Base-by-base conservation (phyloP, 2,888 invertebrate species). In the Branchipolynoe longqiensis region DNA sequence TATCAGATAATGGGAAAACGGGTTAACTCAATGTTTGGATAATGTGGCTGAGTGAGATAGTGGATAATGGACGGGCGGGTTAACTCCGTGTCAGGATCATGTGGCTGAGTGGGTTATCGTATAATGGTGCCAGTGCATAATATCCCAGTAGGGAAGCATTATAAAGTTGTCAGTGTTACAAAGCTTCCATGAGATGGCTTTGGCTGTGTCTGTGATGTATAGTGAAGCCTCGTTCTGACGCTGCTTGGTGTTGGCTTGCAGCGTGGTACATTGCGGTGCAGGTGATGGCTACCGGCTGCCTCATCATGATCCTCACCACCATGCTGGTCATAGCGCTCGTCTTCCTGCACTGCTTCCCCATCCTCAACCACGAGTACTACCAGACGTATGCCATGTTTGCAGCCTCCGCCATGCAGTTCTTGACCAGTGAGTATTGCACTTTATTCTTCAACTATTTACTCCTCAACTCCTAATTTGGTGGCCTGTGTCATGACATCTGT, bases 211-310 rank as follows among this genome's bases (percentile, higher is more conserved):
- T 6, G 62, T 62, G 25, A 62, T 62, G 62, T 6, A 6, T n/a
- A 62, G 31, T 6, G 62, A 62, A 14, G 62, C n/a, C 25, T 31
- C 25, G 12, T 62, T 14, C n/a, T 62, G 62, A 62, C 25, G 73
- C 73, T 73, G 8, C 18, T 12, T 18, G 4, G 14, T 73, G 40
- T 73, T 31, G 38, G 78, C 3, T 95, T 95, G 58, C 95, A 97
- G 97, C 96, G 28, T 98, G 98, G 92, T 97, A 98, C 96, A 96
- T 98, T 90, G 96, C 97, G 2, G 98, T 98, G 0, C 98, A 98
- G 92, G 96, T 98, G 91, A 97, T 98, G 94, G 98, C 96, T 93
- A 98, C 98, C 0, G 91, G 98, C 83, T 96, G 97, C 90, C 96
- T 98, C 90, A 95, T 98, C 81, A 95, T 96, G 85, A 59, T 86